Evolutionary conservation across 2,797 vertebrate species (phyloP), one percentile per base, ranked within the genome.

Genomic region (Micrastur ruficollis): DNA sequence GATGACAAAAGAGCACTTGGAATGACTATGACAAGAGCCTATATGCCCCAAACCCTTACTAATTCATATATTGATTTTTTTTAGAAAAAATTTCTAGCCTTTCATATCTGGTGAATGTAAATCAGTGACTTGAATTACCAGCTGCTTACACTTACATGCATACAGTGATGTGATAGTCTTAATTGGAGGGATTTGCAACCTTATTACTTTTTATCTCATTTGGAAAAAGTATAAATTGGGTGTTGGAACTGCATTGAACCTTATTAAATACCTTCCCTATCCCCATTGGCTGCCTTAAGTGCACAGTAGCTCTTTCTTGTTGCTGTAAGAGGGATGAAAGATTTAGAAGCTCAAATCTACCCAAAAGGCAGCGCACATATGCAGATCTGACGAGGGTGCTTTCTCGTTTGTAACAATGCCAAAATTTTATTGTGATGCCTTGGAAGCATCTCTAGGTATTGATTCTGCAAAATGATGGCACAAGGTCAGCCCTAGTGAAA

Each of bases 381-480:
- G 36, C 52, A 73, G 82, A 79, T 93, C 93, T 81, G 82, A 92
- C 90, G 80, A 89, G 52, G 13, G 38, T 71, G 82, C 76, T 94
- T 95, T 85, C 88, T 95, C 67, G 82, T 95, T 96, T 97, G 89
- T 95, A 96, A 76, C 50, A 59, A 74, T 46, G 94, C 74, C 89
- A 96, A 20, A 7, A 44, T 56, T 93, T 93, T 94, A 96, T 95
- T 96, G 61, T 94, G 95, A 86, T 93, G 82, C 71, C 75, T 97
- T 95, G 95, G 96, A 98, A 97, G 72, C 61, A 18, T 80, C 46
- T 82, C 75, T 52, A 80, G 59, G 31, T 93, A 90, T 81, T 85
- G 87, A 97, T 95, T 97, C 73, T 44, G 85, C 50, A 92, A 89
- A 93, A 83, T 22, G 59, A 61, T 94, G 90, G 59, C 81, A 71